Conservation (phyloP, 1,140 invertebrate genomes). For the Helicorthomorpha holstii region DNA sequence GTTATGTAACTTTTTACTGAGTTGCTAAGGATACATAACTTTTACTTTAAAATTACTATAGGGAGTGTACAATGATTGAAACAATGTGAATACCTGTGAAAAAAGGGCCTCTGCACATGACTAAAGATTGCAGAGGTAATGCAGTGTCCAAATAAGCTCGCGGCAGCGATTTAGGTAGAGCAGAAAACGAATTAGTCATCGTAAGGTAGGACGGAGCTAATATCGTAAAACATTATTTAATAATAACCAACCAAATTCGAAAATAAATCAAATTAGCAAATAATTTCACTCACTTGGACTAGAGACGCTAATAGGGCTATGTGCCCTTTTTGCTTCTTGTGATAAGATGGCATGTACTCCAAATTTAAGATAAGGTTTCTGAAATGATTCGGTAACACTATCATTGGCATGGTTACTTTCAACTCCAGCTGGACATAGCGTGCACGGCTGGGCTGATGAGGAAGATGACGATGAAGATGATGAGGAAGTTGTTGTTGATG, state of each 20-base stretch:
- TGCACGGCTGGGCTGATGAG: not conserved
- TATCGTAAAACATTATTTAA: no score
- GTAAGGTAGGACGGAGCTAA: not conserved
- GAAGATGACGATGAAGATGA: slow-evolving; percentile 3
- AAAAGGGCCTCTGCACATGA: slow-evolving; percentile 17
- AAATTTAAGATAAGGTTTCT: slow-evolving; percentile 70
- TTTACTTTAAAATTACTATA: no score
- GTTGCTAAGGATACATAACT: no score
- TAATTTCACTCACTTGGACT: slow-evolving; percentile 15
- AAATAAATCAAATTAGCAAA: slow-evolving; percentile 7
- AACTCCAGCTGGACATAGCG: not conserved
- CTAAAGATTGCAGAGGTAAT: slow-evolving; percentile 17
- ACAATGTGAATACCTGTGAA: slow-evolving; percentile 13
- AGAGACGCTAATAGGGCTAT: slow-evolving; percentile 8
- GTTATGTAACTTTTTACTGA: no score
- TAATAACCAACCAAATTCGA: no score
- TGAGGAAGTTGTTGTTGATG: slow-evolving; percentile 2
- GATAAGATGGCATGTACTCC: slow-evolving; percentile 79
- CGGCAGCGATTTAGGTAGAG: not conserved
- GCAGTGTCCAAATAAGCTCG: slow-evolving; percentile 17
- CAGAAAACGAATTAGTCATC: not conserved
- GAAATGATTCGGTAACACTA: not conserved
- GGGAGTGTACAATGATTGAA: no score
- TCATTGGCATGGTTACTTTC: not conserved
- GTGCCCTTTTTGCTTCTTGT: slow-evolving; percentile 30